Conservation (phyloP, 2,113 vertebrate species). For the Amazona vittata region DNA sequence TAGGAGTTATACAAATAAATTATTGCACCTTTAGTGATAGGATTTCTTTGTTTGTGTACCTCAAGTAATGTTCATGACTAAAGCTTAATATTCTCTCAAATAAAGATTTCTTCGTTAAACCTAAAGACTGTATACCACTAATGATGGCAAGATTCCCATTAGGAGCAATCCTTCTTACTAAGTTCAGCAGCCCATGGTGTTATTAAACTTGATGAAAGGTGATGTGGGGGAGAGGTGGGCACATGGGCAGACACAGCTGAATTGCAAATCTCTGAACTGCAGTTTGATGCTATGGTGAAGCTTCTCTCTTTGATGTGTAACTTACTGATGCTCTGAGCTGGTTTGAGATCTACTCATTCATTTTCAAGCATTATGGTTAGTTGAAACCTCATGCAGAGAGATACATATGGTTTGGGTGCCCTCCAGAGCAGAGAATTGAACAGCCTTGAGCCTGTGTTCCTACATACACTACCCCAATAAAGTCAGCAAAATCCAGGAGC, state of each 20-base stretch:
- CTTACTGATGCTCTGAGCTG: neutral
- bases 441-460: neutral
- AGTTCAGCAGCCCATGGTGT: neutral
- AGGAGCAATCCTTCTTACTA: neutral
- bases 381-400: neutral
- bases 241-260: fast-evolving
- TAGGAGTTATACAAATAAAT: conserved; percentile 72
- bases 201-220: neutral
- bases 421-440: neutral
- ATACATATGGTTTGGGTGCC: neutral
- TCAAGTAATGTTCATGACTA: conserved; percentile 53
- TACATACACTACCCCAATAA: neutral
- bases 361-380: neutral
- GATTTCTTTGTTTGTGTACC: conserved; percentile 62
- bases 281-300: neutral
- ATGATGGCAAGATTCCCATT: neutral
- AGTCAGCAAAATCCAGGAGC: neutral
- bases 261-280: neutral
- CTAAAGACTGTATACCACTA: conserved; percentile 29
- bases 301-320: neutral
- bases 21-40: conserved; percentile 72
- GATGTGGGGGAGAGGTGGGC: neutral
- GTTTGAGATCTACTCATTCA: neutral
- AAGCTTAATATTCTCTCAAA: conserved; percentile 55
- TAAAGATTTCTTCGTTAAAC: conserved; percentile 61